These are phyloP conservation scores for Petrocephalus schoutedeni DNA, from an alignment of 2,797 vertebrate species.

Conservation along the genomic window DNA sequence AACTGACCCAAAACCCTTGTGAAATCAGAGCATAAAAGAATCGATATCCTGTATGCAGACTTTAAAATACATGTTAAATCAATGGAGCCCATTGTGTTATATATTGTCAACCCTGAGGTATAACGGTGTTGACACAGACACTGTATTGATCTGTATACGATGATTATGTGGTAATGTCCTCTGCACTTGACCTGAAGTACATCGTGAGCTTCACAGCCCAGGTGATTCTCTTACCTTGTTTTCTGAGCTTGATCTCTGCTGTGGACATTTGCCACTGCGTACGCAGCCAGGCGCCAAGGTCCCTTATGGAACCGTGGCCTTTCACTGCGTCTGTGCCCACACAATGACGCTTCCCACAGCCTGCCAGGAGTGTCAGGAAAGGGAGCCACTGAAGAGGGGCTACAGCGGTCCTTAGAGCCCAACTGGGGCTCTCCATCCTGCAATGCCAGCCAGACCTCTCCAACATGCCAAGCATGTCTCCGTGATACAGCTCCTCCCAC, in stretches of 20 bases:
- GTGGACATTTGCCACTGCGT: conserved; percentile 52
- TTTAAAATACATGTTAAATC: not conserved
- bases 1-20: not conserved
- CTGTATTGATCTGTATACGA: not conserved
- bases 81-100: not conserved
- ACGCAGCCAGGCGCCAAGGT: conserved; percentile 32
- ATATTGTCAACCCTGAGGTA: not conserved
- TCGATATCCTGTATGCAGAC: not conserved
- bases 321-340: conserved; percentile 13
- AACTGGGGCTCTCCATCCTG: not conserved
- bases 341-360: conserved; percentile 23
- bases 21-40: not conserved
- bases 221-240: conserved; percentile 43
- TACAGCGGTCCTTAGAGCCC: conserved; percentile 11
- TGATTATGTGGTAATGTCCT: not conserved
- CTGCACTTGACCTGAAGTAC: not conserved
- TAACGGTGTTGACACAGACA: not conserved
- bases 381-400: conserved; percentile 9
- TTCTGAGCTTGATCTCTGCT: conserved; percentile 40
- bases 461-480: not conserved
- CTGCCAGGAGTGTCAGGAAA: conserved; percentile 33
- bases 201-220: not conserved
- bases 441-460: conserved; percentile 19
- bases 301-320: not conserved
- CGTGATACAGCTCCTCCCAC: not conserved